Evolutionary conservation across 2,888 invertebrate genomes (phyloP), one percentile per base, ranked within the genome.

Genomic region (Meloe dianella): DNA sequence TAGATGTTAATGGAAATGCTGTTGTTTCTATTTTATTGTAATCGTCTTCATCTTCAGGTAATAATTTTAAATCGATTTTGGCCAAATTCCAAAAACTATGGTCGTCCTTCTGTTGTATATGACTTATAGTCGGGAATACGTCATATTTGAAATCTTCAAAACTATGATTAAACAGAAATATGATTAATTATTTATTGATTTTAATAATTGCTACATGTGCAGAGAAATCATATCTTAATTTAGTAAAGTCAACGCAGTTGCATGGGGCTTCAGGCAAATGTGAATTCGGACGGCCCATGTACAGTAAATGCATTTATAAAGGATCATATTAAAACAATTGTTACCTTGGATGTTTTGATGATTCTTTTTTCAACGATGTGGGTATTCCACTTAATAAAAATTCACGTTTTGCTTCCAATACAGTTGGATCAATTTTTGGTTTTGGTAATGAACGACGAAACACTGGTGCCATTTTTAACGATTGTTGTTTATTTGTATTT

Each of bases 381-480:
- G 91, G 90, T 7, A 91, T 86, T n/a, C 91, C 91, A 69, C 92
- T 91, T 73, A 89, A 87, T 41, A 93, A 83, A 82, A 93, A 93
- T 68, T 87, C 87, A 69, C 88, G 88, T 74, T 89, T 89, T 6
- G 93, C 92, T 79, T 89, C 88, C 57, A 89, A 66, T 54, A 85
- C 82, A 62, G 84, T 86, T 17, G 87, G 85, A 83, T 90, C 89
- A 17, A 86, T 78, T 78, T 86, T 87, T 8, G 85, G 86, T 81
- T 89, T 90, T 12, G 86, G 81, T 51, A 82, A 70, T 7, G 76
- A 47, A 70, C 78, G 87, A 0, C 86, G 78, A 82, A 93, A 93
- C 57, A 93, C 85, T n/a, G 93, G 92, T 1, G 93, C 93, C 54
- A 91, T 78, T 82, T 90, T 91, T 54, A 81, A 75, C 8, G 66